Conservation (phyloP, 2,888 invertebrate genomes). For the Isotomurus palustris region DNA sequence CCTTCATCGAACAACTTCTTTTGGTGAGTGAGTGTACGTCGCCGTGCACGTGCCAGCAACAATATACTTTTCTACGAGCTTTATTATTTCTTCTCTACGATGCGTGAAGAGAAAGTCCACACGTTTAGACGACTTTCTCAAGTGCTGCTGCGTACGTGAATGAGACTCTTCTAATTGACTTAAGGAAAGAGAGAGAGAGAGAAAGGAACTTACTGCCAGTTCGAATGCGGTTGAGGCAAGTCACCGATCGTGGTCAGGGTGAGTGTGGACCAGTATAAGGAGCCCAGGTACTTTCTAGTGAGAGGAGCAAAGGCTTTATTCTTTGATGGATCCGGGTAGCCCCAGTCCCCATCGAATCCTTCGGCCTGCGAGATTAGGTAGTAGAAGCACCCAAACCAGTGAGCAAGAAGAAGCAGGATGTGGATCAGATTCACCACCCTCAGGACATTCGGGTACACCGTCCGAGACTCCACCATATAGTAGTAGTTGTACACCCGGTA, state of each 20-base stretch:
- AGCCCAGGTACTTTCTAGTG: slow-evolving; percentile 87
- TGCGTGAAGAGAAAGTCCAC: too few species aligned
- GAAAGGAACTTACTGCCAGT: slow-evolving; percentile 76
- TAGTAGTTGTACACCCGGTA: slow-evolving; percentile 89
- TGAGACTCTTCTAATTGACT: too few species aligned
- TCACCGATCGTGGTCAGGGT: slow-evolving; percentile 95
- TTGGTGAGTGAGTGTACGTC: too few species aligned
- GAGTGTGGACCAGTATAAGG: slow-evolving; percentile 93
- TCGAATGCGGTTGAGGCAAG: slow-evolving; percentile 90
- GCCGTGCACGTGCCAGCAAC: too few species aligned
- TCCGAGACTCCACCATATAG: slow-evolving; percentile 92
- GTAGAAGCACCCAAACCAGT: slow-evolving; percentile 98
- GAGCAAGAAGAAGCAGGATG: slow-evolving; percentile 86
- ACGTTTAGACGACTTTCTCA: too few species aligned
- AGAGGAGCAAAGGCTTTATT: slow-evolving; percentile 81
- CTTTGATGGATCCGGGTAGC: slow-evolving; percentile 67
- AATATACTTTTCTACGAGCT: too few species aligned
- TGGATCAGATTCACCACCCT: slow-evolving; percentile 91
- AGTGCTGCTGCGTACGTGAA: too few species aligned
- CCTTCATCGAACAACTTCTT: too few species aligned
- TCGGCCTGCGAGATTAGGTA: slow-evolving; percentile 88
- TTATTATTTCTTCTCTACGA: too few species aligned
- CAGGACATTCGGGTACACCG: slow-evolving; percentile 94
- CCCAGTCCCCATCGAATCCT: slow-evolving; percentile 85
- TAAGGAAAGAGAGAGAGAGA: too few species aligned